Percentiles rank a stretch among this genome's conserved stretches.
Evolutionary conservation across 2,797 vertebrate genomes (phyloP).

Genomic region (Bufotes viridis): DNA sequence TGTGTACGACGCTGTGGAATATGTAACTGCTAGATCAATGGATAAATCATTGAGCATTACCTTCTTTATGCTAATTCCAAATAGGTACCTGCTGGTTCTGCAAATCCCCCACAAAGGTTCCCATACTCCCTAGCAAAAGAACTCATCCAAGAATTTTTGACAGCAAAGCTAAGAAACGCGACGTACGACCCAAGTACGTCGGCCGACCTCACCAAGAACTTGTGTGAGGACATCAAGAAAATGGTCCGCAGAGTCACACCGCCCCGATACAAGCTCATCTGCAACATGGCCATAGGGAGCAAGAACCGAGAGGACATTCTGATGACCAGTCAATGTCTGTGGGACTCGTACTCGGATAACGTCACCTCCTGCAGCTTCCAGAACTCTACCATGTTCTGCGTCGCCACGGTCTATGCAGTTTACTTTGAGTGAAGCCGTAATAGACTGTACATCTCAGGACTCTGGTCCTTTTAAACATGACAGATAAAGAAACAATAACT

Average conservation of each 20-base stretch:
- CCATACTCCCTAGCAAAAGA: conserved; percentile 3
- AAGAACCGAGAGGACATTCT: conserved; percentile 43
- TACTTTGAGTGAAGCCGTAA: conserved; percentile 57
- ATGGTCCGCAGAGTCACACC: conserved; percentile 55
- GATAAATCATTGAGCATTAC: neutral
- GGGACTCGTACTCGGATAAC: conserved; percentile 62
- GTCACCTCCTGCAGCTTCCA: conserved; percentile 47
- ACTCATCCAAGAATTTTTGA: conserved; percentile 62
- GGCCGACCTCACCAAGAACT: conserved; percentile 37
- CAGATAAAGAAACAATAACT: neutral
- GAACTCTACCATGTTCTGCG: conserved; percentile 64
- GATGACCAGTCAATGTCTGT: conserved; percentile 64
- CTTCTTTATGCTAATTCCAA: neutral
- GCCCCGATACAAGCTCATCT: conserved; percentile 55
- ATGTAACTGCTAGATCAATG: too few relatives aligned
- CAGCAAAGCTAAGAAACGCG: conserved; percentile 28
- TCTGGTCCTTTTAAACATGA: neutral
- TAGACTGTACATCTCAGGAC: neutral
- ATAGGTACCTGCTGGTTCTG: conserved; percentile 57
- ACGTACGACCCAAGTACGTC: conserved; percentile 43
- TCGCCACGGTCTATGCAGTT: conserved; percentile 26
- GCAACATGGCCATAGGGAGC: conserved; percentile 52
- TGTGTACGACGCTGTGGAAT: too few relatives aligned
- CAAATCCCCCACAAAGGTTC: conserved; percentile 52
- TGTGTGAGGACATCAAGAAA: conserved; percentile 53